Conservation (phyloP, 2,797 vertebrate species). For the Myripristis murdjan region DNA sequence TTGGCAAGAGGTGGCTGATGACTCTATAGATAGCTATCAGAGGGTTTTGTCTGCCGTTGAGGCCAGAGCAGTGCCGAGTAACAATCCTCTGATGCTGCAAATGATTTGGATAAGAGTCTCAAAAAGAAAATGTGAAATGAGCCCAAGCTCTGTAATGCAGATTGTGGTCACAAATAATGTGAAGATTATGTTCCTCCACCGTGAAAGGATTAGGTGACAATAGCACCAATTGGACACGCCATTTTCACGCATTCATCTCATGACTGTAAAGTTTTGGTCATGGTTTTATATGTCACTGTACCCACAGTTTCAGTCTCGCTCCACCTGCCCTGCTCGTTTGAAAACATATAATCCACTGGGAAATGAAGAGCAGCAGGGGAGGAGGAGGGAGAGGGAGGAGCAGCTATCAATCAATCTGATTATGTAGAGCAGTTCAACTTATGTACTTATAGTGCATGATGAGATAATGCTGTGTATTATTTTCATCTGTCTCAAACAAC, state of each 20-base stretch:
- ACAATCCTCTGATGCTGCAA: slow-evolving; percentile 51
- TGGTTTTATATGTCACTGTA: neutral
- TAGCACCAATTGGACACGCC: slow-evolving; percentile 36
- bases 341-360: too few relatives aligned
- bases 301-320: too few relatives aligned
- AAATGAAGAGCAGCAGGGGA: too few relatives aligned
- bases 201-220: slow-evolving; percentile 42
- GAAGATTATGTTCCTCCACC: slow-evolving; percentile 56
- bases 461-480: too few relatives aligned
- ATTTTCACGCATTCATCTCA: slow-evolving; percentile 50
- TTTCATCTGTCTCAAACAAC: too few relatives aligned
- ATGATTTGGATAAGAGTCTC: slow-evolving; percentile 44
- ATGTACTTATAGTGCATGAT: too few relatives aligned
- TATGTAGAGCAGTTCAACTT: too few relatives aligned
- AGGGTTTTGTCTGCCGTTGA: slow-evolving; percentile 2
- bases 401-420: too few relatives aligned
- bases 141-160: slow-evolving; percentile 39
- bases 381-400: too few relatives aligned
- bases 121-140: slow-evolving; percentile 8
- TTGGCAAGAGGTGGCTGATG: slow-evolving; percentile 67
- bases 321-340: too few relatives aligned
- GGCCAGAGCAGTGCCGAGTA: slow-evolving; percentile 38
- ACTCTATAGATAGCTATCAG: slow-evolving; percentile 65
- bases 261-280: slow-evolving; percentile 45
- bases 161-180: slow-evolving; percentile 47